These are phyloP conservation scores for Chaetodon trifasciatus DNA, from an alignment of 2,797 vertebrate species.

Conservation along the genomic window DNA sequence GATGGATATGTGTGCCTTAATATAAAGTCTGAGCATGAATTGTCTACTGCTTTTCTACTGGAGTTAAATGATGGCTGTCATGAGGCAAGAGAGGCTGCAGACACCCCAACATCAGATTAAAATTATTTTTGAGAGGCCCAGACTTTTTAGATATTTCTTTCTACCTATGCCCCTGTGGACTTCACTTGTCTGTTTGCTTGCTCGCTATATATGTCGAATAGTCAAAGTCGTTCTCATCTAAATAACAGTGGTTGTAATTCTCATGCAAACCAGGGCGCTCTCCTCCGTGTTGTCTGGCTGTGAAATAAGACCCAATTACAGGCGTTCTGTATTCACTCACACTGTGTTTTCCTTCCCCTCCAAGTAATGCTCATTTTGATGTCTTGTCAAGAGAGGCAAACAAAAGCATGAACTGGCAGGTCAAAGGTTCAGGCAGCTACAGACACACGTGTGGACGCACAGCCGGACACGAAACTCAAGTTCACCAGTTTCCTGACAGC, in stretches of 20 bases:
- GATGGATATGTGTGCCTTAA: too few species aligned
- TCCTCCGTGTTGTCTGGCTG: slow-evolving; percentile 46
- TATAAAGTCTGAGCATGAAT: too few species aligned
- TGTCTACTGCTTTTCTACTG: neutral
- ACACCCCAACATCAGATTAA: slow-evolving; percentile 10
- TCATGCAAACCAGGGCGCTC: slow-evolving; percentile 56
- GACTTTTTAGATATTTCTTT: neutral
- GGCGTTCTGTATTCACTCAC: slow-evolving; percentile 58
- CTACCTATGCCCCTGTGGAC: neutral
- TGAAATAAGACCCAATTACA: slow-evolving; percentile 74
- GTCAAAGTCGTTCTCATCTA: slow-evolving; percentile 42
- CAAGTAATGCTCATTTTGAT: slow-evolving; percentile 51
- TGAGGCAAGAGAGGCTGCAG: neutral
- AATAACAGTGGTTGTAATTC: slow-evolving; percentile 53
- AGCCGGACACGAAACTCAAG: neutral
- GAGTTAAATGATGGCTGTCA: neutral
- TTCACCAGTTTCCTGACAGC: slow-evolving; percentile 49
- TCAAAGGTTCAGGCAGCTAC: slow-evolving; percentile 48
- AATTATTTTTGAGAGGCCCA: neutral
- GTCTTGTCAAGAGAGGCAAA: slow-evolving; percentile 68
- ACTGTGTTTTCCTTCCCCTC: slow-evolving; percentile 37
- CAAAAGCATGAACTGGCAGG: slow-evolving; percentile 59
- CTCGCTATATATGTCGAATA: neutral
- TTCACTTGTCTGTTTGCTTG: slow-evolving; percentile 32
- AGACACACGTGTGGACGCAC: slow-evolving; percentile 14